These are phyloP conservation scores for Patella pellucida DNA, from an alignment of 2,888 invertebrate species.

Conservation along the genomic window DNA sequence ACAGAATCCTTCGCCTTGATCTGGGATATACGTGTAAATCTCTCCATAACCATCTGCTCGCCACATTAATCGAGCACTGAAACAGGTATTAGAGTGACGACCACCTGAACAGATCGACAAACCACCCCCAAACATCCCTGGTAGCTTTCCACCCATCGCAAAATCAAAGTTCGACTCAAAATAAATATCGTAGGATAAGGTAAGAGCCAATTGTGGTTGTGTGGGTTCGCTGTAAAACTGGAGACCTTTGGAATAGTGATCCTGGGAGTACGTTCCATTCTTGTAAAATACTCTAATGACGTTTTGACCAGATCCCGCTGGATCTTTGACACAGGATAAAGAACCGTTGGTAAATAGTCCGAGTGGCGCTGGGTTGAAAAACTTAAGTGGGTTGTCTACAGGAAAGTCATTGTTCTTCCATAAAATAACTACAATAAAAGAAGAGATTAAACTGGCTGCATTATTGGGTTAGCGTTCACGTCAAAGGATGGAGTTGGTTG, in stretches of 20 bases:
- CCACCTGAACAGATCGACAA: constrained; percentile 44
- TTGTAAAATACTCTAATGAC: constrained; percentile 16
- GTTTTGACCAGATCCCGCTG: constrained; percentile 10
- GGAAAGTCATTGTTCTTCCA: constrained; percentile 1
- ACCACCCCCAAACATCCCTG: constrained; percentile 45
- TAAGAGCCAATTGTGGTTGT: constrained; percentile 20
- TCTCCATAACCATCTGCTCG: constrained; percentile 43
- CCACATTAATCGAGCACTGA: constrained; percentile 55
- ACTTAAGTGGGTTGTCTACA: background rate
- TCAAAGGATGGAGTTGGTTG: too few relatives aligned
- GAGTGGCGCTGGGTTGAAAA: background rate
- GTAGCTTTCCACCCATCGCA: constrained; percentile 47
- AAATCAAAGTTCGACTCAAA: constrained; percentile 20
- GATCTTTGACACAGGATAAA: background rate
- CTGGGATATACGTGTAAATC: constrained; percentile 48
- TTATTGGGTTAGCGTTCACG: too few relatives aligned
- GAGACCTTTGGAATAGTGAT: constrained; percentile 33
- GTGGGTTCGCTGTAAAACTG: constrained; percentile 42
- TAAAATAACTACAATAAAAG: background rate
- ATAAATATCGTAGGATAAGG: constrained; percentile 37
- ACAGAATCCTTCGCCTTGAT: background rate
- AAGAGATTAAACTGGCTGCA: background rate
- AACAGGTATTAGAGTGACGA: constrained; percentile 41
- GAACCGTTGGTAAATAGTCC: background rate
- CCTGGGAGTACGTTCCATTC: constrained; percentile 5